Evolutionary conservation across 1,140 invertebrate species (phyloP).

Genomic region (Theocolax elegans): DNA sequence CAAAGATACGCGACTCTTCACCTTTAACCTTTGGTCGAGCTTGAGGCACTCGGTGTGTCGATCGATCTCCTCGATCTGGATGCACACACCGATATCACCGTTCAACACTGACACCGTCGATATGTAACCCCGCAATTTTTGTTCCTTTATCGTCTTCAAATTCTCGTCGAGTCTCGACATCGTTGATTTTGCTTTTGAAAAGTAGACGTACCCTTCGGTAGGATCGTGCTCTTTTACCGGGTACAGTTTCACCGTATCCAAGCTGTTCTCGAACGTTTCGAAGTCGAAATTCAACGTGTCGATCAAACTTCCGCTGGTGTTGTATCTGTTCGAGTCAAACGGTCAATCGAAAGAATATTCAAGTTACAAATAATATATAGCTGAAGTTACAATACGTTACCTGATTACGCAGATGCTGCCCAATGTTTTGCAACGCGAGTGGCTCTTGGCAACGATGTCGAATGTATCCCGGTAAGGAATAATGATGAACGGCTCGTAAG

Average conservation of each 20-base stretch:
- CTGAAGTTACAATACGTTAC: too few relatives aligned
- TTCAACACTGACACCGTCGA: background rate
- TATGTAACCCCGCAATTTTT: background rate
- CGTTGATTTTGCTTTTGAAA: background rate
- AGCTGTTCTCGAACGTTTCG: background rate
- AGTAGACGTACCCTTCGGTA: background rate
- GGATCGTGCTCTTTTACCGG: background rate
- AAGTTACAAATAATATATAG: too few relatives aligned
- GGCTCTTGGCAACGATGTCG: background rate
- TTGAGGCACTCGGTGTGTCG: background rate
- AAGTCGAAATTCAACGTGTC: background rate
- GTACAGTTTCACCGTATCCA: background rate
- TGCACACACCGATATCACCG: slow-evolving; percentile 1
- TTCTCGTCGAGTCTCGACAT: background rate
- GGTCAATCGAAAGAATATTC: too few relatives aligned
- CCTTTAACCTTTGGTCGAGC: slow-evolving; percentile 1
- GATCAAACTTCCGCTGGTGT: background rate
- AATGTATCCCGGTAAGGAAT: slow-evolving; percentile 8
- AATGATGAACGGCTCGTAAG: background rate
- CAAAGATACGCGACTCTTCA: background rate
- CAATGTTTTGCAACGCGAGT: background rate
- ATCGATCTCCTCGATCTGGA: background rate
- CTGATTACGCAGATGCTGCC: slow-evolving; percentile 1
- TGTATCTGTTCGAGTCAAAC: background rate
- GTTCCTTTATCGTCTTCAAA: background rate